These are phyloP conservation scores for Calameuta filiformis DNA, from an alignment of 2,888 invertebrate species.

Conservation along the genomic window DNA sequence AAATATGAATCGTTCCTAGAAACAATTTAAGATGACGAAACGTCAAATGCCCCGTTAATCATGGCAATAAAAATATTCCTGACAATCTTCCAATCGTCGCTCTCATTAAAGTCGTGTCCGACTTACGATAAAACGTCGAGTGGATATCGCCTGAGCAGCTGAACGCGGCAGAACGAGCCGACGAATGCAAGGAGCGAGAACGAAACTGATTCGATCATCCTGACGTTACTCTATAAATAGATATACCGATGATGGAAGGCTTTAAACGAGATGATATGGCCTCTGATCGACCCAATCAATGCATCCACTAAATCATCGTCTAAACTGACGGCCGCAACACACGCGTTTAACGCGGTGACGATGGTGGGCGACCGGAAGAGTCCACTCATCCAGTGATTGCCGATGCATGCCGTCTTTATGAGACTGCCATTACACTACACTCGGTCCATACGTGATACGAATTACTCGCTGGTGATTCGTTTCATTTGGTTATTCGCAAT, in stretches of 20 bases:
- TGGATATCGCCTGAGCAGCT: conserved; percentile 24
- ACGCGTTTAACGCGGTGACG: conserved; percentile 52
- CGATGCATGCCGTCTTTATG: conserved; percentile 61
- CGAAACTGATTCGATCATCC: conserved; percentile 61
- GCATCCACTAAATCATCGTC: conserved; percentile 66
- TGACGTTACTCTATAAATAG: conserved; percentile 60
- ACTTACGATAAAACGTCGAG: background rate
- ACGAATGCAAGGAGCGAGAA: conserved; percentile 23
- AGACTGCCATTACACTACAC: conserved; percentile 31
- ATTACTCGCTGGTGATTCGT: background rate
- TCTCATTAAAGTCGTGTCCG: background rate
- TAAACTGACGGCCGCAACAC: conserved; percentile 63
- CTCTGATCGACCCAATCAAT: conserved; percentile 66
- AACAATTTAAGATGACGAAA: background rate
- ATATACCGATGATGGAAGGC: conserved; percentile 61
- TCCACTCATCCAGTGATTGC: conserved; percentile 64
- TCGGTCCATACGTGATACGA: conserved; percentile 2
- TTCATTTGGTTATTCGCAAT: background rate
- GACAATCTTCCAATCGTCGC: conserved; percentile 50
- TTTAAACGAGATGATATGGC: conserved; percentile 64
- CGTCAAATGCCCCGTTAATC: background rate
- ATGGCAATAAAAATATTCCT: conserved; percentile 22
- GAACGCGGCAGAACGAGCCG: conserved; percentile 13
- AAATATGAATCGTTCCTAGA: background rate
- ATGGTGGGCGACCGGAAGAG: conserved; percentile 64